Base-by-base conservation (phyloP, 2,888 invertebrate genomes). In the Synergus laeviventris region DNA sequence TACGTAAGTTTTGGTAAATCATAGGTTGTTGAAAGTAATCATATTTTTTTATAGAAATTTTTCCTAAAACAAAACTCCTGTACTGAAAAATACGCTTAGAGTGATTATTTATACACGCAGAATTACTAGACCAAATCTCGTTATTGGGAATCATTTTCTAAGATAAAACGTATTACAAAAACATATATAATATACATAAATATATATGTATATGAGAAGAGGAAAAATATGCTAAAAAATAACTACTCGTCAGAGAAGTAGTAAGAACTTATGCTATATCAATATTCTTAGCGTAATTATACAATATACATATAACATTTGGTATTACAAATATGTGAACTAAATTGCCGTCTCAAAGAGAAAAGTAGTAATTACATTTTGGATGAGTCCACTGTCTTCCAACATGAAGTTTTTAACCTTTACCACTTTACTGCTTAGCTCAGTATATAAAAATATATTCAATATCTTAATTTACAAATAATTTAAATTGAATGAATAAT, bases 31-130 rank as follows among this genome's bases (percentile, higher is more conserved):
- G 78, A 81, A 82, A 76, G 81, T 86, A 83, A 86, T 86, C 85
- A 84, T 87, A 88, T 88, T 86, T 87, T 87, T 85, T 88, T 80
- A 80, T 74, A 85, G 79, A 81, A 60, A 80, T 82, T 81, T 84
- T 84, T 86, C 83, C 83, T 81, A 84, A 85, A 80, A 82, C 81
- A 82, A 83, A 85, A 81, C 84, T 86, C 81, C 79, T 82, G 81
- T 78, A 81, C 80, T 74, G 79, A 81, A 79, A 78, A 74, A 79
- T 76, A 77, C 84, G 84, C 83, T 86, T 83, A 81, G 80, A 85
- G 83, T 84, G 79, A 86, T 87, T 84, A 85, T 86, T 85, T 86
- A 84, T 83, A 82, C 79, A 81, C 73, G 78, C 75, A 76, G 73
- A 73, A 79, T 78, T 81, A 79, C 80, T 81, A 80, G 77, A 80